These are phyloP conservation scores for Taenaris catops DNA, from an alignment of 2,888 invertebrate species.

Conservation along the genomic window DNA sequence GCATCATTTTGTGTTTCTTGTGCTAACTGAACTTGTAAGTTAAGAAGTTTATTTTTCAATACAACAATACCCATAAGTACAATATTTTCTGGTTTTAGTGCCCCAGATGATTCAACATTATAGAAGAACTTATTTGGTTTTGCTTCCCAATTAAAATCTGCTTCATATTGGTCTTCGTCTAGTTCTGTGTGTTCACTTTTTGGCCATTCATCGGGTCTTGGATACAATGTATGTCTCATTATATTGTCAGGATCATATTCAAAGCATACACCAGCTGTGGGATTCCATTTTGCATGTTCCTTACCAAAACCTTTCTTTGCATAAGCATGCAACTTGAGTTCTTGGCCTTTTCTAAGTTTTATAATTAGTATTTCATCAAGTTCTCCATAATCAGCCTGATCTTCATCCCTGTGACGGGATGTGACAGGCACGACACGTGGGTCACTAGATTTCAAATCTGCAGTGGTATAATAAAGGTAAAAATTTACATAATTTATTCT, in stretches of 20 bases:
- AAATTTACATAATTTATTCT: too few relatives aligned
- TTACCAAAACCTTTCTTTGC: conserved; percentile 98
- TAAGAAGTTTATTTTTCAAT: conserved; percentile 96
- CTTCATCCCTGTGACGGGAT: conserved; percentile 94
- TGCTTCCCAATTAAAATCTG: conserved; percentile 95
- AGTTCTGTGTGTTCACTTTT: conserved; percentile 98
- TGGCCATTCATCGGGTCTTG: conserved; percentile 99
- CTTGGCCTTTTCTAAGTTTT: conserved; percentile 91
- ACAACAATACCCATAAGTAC: conserved; percentile 96
- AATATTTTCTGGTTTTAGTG: conserved; percentile 97
- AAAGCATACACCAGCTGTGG: conserved; percentile 98
- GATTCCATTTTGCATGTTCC: conserved; percentile 99
- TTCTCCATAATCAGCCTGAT: conserved; percentile 96
- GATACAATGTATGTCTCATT: conserved; percentile 96
- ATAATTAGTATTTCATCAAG: conserved; percentile 91
- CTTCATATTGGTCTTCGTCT: conserved; percentile 96
- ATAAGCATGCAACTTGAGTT: conserved; percentile 95
- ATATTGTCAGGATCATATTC: conserved; percentile 99
- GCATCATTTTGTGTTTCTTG: conserved; percentile 93
- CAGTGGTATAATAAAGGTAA: too few relatives aligned
- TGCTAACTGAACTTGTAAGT: conserved; percentile 95
- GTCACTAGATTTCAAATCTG: conserved; percentile 96
- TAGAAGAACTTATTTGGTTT: conserved; percentile 98
- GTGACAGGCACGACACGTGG: conserved; percentile 96
- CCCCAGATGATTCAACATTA: conserved; percentile 97